A percentile compares a stretch with the other conserved stretches of the same genome.
These are phyloP conservation scores for Hydra vulgaris DNA, from an alignment of 30 jellyfish, hydroid and myxozoan species.

Conservation along the genomic window DNA sequence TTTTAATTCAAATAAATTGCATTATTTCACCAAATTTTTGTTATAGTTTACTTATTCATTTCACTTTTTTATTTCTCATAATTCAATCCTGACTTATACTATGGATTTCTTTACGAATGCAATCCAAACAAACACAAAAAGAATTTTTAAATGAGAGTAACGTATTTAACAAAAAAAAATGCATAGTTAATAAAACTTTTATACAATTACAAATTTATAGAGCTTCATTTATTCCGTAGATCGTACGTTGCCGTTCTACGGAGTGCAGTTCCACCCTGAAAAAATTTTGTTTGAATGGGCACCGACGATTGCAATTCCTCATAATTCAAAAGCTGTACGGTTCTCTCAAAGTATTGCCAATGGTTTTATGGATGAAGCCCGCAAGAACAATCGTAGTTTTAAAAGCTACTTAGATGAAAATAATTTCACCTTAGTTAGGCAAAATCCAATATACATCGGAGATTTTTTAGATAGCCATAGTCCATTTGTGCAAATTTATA, in stretches of 20 bases:
- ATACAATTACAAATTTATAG: too few species aligned
- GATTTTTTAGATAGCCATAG: conserved; percentile 23
- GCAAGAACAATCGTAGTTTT: conserved; percentile 30
- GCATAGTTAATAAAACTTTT: background rate
- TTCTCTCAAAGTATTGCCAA: conserved; percentile 28
- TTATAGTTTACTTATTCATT: too few species aligned
- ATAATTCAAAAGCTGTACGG: conserved; percentile 24
- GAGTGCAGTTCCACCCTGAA: conserved; percentile 92
- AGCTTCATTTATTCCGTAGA: conserved; percentile 20
- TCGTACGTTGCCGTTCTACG: conserved; percentile 57
- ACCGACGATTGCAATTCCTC: conserved; percentile 40
- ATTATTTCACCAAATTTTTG: background rate
- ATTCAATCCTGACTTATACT: too few species aligned
- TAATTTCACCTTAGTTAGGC: conserved; percentile 15
- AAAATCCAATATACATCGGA: conserved; percentile 30
- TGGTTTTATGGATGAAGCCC: conserved; percentile 40
- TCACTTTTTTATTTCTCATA: too few species aligned
- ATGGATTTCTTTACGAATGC: too few species aligned
- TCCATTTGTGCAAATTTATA: conserved; percentile 23
- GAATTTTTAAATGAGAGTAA: too few species aligned
- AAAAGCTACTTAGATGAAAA: conserved; percentile 17
- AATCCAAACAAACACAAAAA: too few species aligned
- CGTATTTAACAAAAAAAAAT: too few species aligned
- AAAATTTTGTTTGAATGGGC: conserved; percentile 41
- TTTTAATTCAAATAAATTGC: background rate